Evolutionary conservation across 2,888 invertebrate genomes (phyloP).

Genomic region (Tolmerus cingulatus): DNA sequence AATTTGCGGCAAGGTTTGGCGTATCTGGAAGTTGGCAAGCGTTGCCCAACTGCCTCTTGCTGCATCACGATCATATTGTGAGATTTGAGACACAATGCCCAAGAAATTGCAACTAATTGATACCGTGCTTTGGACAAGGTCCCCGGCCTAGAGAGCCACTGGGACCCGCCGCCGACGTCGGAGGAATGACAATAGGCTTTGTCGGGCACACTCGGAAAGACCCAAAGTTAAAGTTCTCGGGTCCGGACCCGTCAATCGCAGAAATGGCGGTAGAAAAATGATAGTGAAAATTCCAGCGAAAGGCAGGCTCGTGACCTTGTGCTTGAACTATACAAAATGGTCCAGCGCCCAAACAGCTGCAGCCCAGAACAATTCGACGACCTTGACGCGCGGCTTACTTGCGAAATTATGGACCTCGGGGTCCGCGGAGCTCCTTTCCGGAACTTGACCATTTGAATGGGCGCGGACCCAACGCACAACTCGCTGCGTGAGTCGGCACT

Average conservation of each 20-base stretch:
- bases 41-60: neutral
- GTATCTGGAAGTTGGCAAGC: neutral
- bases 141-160: conserved; percentile 11
- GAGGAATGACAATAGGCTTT: conserved; percentile 20
- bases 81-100: conserved; percentile 16
- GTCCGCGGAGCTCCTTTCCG: neutral
- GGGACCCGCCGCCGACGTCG: neutral
- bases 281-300: neutral
- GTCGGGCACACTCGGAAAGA: neutral
- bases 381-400: conserved; percentile 10
- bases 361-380: conserved; percentile 10
- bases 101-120: conserved; percentile 28
- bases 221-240: neutral
- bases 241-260: neutral
- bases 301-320: conserved; percentile 35
- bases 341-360: neutral
- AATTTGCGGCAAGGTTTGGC: conserved; percentile 6
- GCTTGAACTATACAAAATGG: conserved; percentile 32
- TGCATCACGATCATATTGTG: conserved; percentile 6
- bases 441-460: conserved; percentile 31
- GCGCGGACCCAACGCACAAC: conserved; percentile 8
- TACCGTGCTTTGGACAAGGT: conserved; percentile 9
- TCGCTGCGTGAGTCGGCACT: neutral
- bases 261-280: neutral
- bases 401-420: neutral